phyloP scores from a whole-genome alignment of 2,888 invertebrate genomes.

The Leucophenga maculata region DNA sequence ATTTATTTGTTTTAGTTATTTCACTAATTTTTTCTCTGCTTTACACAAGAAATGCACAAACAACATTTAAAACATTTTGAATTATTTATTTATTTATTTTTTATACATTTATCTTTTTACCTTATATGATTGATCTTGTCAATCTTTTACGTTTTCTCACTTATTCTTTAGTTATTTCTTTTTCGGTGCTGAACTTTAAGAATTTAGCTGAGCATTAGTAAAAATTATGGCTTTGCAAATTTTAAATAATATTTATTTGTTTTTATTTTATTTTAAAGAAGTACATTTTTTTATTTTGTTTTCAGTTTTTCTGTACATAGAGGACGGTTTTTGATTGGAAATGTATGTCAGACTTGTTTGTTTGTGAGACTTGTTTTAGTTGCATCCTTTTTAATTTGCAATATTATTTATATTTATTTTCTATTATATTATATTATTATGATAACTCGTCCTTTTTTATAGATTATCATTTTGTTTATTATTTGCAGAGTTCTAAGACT shows the following conservation, averaged over 20 bases:
- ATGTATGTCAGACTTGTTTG: no score
- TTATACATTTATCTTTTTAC: not conserved
- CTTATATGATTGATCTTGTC: conserved; percentile 19
- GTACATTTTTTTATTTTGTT: not conserved
- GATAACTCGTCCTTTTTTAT: no score
- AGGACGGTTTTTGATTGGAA: no score
- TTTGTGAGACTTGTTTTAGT: no score
- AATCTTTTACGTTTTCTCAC: conserved; percentile 6
- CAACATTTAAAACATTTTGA: not conserved
- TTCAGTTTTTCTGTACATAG: no score
- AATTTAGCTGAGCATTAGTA: no score
- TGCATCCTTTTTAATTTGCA: conserved; percentile 13
- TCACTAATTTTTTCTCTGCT: conserved; percentile 7
- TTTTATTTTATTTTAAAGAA: conserved; percentile 13
- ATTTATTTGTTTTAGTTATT: conserved; percentile 6
- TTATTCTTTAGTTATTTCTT: not conserved
- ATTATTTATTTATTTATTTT: not conserved
- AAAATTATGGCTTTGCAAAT: not conserved
- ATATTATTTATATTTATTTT: conserved; percentile 10
- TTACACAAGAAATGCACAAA: conserved; percentile 18
- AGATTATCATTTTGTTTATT: conserved; percentile 31
- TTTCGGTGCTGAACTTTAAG: no score
- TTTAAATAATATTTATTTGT: not conserved
- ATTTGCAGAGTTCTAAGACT: not conserved
- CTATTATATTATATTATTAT: no score